phyloP scores from a whole-genome alignment of 2,888 invertebrate species.

The Blastobasis adustella region DNA sequence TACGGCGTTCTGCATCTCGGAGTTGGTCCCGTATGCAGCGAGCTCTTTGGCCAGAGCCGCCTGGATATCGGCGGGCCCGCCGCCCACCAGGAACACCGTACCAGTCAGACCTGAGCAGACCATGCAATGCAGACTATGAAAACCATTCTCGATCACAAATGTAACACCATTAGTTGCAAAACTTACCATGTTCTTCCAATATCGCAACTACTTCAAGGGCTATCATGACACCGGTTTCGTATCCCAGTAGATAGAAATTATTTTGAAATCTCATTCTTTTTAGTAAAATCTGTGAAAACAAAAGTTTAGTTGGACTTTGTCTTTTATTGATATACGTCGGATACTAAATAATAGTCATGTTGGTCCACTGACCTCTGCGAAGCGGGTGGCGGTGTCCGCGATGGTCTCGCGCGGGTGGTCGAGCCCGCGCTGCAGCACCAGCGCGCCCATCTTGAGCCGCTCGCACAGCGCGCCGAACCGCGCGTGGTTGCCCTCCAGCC shows the following conservation, averaged over 20 bases:
- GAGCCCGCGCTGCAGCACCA: slow-evolving; percentile 35
- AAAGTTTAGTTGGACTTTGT: neutral
- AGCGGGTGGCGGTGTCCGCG: slow-evolving; percentile 11
- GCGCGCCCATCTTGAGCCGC: slow-evolving; percentile 31
- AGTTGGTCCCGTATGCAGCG: slow-evolving; percentile 16
- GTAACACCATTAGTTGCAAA: neutral
- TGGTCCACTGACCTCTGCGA: too few species aligned
- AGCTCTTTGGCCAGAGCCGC: slow-evolving; percentile 26
- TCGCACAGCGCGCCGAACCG: slow-evolving; percentile 30
- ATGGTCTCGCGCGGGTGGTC: slow-evolving; percentile 29
- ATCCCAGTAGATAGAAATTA: slow-evolving; percentile 41
- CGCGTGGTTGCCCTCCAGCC: slow-evolving; percentile 35
- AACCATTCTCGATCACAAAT: neutral
- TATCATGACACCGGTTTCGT: slow-evolving; percentile 37
- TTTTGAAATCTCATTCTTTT: slow-evolving; percentile 20
- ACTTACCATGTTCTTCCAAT: slow-evolving; percentile 37
- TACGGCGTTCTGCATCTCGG: slow-evolving; percentile 26
- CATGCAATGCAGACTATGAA: neutral
- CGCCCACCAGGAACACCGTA: slow-evolving; percentile 43
- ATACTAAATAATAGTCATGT: neutral
- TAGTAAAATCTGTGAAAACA: slow-evolving; percentile 17
- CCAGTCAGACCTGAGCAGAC: slow-evolving; percentile 35
- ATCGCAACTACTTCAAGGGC: slow-evolving; percentile 42
- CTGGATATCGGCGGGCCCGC: slow-evolving; percentile 31
- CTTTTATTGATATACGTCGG: neutral